These are phyloP conservation scores for Podilymbus podiceps DNA, from an alignment of 2,113 vertebrate genomes.

Conservation along the genomic window DNA sequence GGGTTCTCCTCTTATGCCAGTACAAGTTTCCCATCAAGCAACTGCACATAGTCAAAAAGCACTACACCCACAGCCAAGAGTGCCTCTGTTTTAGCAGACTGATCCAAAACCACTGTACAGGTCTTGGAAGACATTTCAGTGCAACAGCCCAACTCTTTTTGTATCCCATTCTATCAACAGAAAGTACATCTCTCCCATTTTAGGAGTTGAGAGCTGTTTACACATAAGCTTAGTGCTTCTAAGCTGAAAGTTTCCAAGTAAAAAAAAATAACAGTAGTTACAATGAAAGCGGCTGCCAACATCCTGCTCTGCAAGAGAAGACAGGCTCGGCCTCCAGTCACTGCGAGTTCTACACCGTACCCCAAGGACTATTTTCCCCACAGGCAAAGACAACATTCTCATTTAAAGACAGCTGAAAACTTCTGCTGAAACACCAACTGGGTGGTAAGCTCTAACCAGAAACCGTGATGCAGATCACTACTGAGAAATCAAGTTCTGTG, in stretches of 20 bases:
- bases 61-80: not conserved
- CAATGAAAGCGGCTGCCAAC: not conserved
- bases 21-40: not conserved
- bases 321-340: not conserved
- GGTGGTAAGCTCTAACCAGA: not conserved
- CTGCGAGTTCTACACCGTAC: not conserved
- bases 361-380: not conserved
- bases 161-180: not conserved
- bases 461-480: not conserved
- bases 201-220: not conserved
- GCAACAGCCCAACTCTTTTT: not conserved
- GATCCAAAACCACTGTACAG: not conserved
- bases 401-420: not conserved
- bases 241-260: not conserved
- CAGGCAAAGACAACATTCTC: not conserved
- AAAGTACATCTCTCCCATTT: not conserved
- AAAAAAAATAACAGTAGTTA: not conserved
- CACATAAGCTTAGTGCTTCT: rapidly evolving
- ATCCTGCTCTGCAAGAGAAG: not conserved
- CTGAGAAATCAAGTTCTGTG: not conserved
- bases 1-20: not conserved
- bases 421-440: not conserved
- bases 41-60: not conserved
- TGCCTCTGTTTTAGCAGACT: not conserved
- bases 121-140: not conserved